Evolutionary conservation across 2,797 vertebrate species (phyloP).

Genomic region (Todus mexicanus): DNA sequence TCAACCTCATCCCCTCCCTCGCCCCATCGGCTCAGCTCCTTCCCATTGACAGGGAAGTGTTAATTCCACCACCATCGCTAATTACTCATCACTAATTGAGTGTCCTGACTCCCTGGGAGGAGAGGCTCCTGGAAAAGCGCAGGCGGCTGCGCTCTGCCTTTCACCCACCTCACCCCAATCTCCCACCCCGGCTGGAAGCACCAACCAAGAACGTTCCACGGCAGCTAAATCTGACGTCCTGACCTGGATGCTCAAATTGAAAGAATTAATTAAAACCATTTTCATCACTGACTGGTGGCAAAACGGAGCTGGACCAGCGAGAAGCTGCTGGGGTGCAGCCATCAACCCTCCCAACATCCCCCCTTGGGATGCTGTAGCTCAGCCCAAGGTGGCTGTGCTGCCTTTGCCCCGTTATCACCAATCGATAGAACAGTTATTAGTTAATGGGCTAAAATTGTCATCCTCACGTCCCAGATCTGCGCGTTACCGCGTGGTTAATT

Average conservation of each 20-base stretch:
- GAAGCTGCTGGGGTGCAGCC: not conserved
- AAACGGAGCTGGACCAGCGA: rapidly evolving
- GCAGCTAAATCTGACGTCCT: not conserved
- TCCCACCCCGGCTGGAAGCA: rapidly evolving
- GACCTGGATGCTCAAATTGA: not conserved
- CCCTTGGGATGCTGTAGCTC: not conserved
- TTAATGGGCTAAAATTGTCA: slow-evolving; percentile 66
- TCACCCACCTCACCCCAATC: not conserved
- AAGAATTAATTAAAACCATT: not conserved
- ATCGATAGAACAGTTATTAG: slow-evolving; percentile 71
- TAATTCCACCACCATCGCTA: not conserved
- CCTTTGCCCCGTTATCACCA: slow-evolving; percentile 64
- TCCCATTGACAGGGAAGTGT: not conserved
- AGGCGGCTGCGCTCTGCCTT: rapidly evolving
- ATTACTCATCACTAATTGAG: not conserved
- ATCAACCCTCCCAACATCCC: not conserved
- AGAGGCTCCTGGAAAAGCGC: rapidly evolving
- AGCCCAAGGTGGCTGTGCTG: not conserved
- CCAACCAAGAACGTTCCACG: rapidly evolving
- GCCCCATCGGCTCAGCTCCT: not conserved
- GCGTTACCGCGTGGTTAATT: slow-evolving; percentile 51
- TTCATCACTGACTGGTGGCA: not conserved
- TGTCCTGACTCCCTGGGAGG: not conserved
- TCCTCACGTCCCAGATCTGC: slow-evolving; percentile 35
- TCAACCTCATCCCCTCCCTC: no score